These are phyloP conservation scores for Drosophila niveifrons DNA, from an alignment of 2,888 invertebrate genomes.

Conservation along the genomic window DNA sequence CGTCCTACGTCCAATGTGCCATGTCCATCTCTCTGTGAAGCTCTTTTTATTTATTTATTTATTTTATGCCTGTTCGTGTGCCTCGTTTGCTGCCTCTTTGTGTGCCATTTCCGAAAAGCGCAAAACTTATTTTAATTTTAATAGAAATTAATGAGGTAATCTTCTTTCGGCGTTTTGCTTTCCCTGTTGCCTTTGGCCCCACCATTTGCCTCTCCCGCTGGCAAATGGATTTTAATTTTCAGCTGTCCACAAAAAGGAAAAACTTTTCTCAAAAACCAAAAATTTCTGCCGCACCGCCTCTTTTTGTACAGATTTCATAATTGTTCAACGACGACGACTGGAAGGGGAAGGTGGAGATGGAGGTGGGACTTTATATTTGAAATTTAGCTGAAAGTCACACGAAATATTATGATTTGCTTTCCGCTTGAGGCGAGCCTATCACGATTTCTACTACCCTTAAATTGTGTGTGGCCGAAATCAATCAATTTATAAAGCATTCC, in stretches of 20 bases:
- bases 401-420: not conserved
- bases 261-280: constrained; percentile 50
- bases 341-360: not conserved
- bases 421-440: not conserved
- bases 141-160: constrained; percentile 76
- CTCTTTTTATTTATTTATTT: constrained; percentile 63
- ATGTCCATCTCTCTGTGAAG: constrained; percentile 46
- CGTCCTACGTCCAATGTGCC: constrained; percentile 18
- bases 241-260: constrained; percentile 33
- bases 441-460: not conserved
- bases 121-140: constrained; percentile 74
- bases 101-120: constrained; percentile 56
- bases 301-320: constrained; percentile 61
- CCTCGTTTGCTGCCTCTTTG: constrained; percentile 52
- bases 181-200: not conserved
- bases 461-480: constrained; percentile 4
- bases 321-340: constrained; percentile 35
- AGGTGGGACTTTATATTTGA: constrained; percentile 1
- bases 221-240: constrained; percentile 69
- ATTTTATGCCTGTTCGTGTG: constrained; percentile 66
- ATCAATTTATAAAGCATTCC: constrained; percentile 1
- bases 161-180: constrained; percentile 57
- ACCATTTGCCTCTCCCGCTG: constrained; percentile 10
- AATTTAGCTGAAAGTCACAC: constrained; percentile 16
- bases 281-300: constrained; percentile 23